Conservation (phyloP, 2,888 invertebrate genomes). For the Ormyrus nitidulus region DNA sequence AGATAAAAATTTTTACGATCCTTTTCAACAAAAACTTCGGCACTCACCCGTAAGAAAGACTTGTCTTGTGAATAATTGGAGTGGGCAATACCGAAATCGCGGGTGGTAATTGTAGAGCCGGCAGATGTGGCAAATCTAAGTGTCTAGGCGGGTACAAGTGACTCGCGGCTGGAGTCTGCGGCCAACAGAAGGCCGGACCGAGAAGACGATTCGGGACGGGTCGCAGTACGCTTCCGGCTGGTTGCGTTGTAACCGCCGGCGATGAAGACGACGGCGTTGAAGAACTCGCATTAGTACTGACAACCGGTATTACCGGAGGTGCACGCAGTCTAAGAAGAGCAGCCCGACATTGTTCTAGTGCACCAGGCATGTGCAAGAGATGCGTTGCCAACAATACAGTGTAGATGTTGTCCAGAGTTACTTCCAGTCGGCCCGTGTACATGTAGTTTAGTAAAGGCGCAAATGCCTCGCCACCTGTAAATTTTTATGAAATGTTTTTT, state of each 20-base stretch:
- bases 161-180: slow-evolving; percentile 53
- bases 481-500: neutral
- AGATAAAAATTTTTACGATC: neutral
- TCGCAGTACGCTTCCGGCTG: slow-evolving; percentile 62
- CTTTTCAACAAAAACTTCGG: neutral
- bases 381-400: slow-evolving; percentile 84
- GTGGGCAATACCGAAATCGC: slow-evolving; percentile 65
- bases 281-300: slow-evolving; percentile 63
- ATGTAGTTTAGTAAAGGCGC: slow-evolving; percentile 84
- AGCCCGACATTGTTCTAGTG: slow-evolving; percentile 81
- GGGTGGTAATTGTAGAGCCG: slow-evolving; percentile 67
- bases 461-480: slow-evolving; percentile 76
- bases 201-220: slow-evolving; percentile 72
- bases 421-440: slow-evolving; percentile 85
- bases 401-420: slow-evolving; percentile 84
- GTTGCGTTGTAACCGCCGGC: slow-evolving; percentile 64
- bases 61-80: slow-evolving; percentile 60
- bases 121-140: slow-evolving; percentile 68
- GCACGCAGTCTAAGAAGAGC: slow-evolving; percentile 79
- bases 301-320: slow-evolving; percentile 72
- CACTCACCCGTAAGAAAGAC: slow-evolving; percentile 47
- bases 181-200: slow-evolving; percentile 60
- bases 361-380: slow-evolving; percentile 84
- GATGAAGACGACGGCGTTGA: slow-evolving; percentile 56
- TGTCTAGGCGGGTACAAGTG: slow-evolving; percentile 57